phyloP scores from a whole-genome alignment of 1,140 invertebrate species.

The Pararge aegeria region DNA sequence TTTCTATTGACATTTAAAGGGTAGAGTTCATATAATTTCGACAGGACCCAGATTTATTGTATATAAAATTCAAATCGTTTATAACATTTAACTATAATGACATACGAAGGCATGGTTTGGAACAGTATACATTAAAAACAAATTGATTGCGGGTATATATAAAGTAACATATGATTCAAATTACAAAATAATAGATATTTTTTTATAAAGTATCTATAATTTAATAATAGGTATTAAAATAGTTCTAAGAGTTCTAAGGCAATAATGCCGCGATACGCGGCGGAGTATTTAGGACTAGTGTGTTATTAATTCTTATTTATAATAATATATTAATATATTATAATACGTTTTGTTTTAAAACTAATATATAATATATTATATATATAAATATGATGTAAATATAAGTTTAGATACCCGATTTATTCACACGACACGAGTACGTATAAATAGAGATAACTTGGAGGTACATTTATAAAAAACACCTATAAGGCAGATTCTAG shows the following conservation, averaged over 20 bases:
- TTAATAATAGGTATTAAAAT: conserved; percentile 27
- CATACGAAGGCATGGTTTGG: no score
- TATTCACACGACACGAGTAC: conserved; percentile 35
- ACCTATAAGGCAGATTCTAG: conserved; percentile 68
- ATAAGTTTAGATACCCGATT: conserved; percentile 53
- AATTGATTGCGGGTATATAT: no score
- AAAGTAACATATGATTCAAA: neutral
- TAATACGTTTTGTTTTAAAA: neutral
- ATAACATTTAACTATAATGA: no score
- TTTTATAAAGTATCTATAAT: conserved; percentile 20
- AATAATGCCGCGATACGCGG: conserved; percentile 44
- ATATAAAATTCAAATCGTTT: no score
- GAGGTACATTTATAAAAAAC: conserved; percentile 73
- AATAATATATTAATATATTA: neutral
- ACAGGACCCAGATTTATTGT: no score
- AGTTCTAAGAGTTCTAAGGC: conserved; percentile 59
- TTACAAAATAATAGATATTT: neutral
- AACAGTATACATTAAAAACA: neutral
- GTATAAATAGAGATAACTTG: conserved; percentile 54
- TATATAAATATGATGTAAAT: conserved; percentile 45
- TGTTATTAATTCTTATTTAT: conserved; percentile 26
- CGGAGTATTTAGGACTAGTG: conserved; percentile 28
- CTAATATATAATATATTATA: conserved; percentile 12
- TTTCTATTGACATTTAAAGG: no score
- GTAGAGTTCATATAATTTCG: no score